Conservation (phyloP, 2,888 invertebrate genomes). For the Tenthredo distinguenda region DNA sequence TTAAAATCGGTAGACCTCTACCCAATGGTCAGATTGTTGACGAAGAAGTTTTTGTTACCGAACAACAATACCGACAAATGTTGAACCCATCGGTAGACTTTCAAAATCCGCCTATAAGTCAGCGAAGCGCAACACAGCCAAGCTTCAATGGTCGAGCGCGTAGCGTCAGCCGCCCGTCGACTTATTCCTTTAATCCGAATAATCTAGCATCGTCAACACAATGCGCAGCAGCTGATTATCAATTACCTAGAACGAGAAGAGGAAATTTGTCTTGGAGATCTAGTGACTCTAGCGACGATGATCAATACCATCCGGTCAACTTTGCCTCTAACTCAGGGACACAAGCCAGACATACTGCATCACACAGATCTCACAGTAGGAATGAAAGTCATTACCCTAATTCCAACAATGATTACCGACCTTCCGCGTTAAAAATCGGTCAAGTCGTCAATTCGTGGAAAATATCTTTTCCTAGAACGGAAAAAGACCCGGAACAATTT, state of each 20-base stretch:
- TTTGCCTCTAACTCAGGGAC: neutral
- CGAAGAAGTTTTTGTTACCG: neutral
- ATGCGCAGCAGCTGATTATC: neutral
- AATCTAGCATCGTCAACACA: neutral
- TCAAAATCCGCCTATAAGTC: neutral
- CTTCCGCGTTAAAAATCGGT: constrained; percentile 47
- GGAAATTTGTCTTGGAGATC: constrained; percentile 28
- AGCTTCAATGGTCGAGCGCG: neutral
- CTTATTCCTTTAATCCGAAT: neutral
- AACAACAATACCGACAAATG: constrained; percentile 18
- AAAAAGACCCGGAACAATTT: constrained; percentile 56
- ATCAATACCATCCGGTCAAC: neutral
- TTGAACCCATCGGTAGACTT: neutral
- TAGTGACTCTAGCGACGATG: constrained; percentile 29
- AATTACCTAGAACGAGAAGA: neutral
- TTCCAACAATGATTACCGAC: neutral
- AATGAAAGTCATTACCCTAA: neutral
- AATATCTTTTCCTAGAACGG: constrained; percentile 55
- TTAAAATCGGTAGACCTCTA: neutral
- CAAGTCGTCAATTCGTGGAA: constrained; percentile 56
- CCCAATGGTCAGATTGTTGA: neutral
- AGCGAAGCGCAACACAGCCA: neutral
- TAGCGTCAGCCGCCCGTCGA: neutral
- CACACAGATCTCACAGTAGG: neutral
- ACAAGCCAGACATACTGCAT: neutral